Evolutionary conservation across 2,888 invertebrate species (phyloP), one percentile per base, ranked within the genome.

Genomic region (Drosophila monieri): DNA sequence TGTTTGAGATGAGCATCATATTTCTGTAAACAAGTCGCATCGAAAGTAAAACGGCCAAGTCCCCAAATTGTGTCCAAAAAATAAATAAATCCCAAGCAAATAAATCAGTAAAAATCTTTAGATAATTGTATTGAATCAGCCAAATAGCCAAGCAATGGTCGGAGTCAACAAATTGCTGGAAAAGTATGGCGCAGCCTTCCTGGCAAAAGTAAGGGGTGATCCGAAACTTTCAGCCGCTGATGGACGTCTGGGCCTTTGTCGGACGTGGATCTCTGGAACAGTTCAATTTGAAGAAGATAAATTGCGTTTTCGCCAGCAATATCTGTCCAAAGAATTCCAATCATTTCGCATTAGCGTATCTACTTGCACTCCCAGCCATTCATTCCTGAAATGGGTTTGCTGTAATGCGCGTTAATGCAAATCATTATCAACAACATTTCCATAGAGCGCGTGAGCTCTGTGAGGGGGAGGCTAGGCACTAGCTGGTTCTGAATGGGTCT

Each of bases 371-470:
- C 25, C 2, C 14, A 9, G 14, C 15, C 15, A 9, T 32, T 10
- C 35, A 41, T 55, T 43, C 14, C 66, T 43, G 66, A 65, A 65
- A 65, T 69, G 60, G 43, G 54, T 71, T 39, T 14, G 27, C 53
- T 49, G 71, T 57, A 72, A 70, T 67, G 56, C 48, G 67, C 74
- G 71, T 69, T 72, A 87, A 85, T 84, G 84, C 84, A 87, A 87
- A 84, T 85, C 81, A 85, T 84, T 86, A 80, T 74, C 74, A 77
- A 62, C 65, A 73, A 64, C 70, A 80, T 84, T 84, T 77, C 79
- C 85, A 86, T 66, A 66, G 73, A 68, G 47, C 39, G 39, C 23
- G 48, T 4, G 21, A 30, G 51, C 6, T 68, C 57, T 49, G 54
- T 53, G 73, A 5, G n/a, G 15, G 44, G 44, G 48, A 12, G 14